Conservation (phyloP, 1,140 invertebrate species). For the Pachyrhynchus sulphureomaculatus region DNA sequence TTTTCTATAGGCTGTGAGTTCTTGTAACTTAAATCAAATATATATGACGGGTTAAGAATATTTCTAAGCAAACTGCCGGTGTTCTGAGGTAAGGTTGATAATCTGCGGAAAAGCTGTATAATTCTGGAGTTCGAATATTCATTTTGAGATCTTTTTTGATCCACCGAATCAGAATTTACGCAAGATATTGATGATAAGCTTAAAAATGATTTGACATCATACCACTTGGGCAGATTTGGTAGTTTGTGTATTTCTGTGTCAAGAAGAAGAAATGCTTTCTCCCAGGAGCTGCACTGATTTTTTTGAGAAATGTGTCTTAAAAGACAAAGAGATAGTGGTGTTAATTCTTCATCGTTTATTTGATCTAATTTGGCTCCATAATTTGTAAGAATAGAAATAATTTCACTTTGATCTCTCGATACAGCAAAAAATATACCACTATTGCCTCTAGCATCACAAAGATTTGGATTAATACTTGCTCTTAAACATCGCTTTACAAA, state of each 20-base stretch:
- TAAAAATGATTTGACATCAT: conserved; percentile 32
- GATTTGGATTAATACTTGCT: conserved; percentile 51
- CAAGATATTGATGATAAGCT: conserved; percentile 13
- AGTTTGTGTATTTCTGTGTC: background rate
- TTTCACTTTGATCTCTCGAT: conserved; percentile 44
- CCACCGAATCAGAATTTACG: background rate
- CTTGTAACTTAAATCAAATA: conserved; percentile 13
- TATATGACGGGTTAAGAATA: background rate
- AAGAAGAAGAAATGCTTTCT: conserved; percentile 49
- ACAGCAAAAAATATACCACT: conserved; percentile 55
- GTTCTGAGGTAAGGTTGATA: background rate
- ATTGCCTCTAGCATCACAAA: conserved; percentile 55
- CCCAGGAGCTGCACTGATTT: conserved; percentile 48
- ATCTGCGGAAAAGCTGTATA: background rate
- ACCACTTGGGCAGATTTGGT: conserved; percentile 45
- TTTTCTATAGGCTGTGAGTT: background rate
- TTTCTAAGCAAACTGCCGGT: background rate
- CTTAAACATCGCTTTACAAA: conserved; percentile 50
- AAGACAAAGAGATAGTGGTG: conserved; percentile 52
- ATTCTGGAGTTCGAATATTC: background rate
- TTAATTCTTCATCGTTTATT: conserved; percentile 56
- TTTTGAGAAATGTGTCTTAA: conserved; percentile 49
- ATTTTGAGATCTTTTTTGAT: background rate
- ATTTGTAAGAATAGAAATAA: conserved; percentile 48
- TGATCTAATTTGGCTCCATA: conserved; percentile 53